Conservation (phyloP, 2,797 vertebrate genomes). For the Takifugu ocellatus region DNA sequence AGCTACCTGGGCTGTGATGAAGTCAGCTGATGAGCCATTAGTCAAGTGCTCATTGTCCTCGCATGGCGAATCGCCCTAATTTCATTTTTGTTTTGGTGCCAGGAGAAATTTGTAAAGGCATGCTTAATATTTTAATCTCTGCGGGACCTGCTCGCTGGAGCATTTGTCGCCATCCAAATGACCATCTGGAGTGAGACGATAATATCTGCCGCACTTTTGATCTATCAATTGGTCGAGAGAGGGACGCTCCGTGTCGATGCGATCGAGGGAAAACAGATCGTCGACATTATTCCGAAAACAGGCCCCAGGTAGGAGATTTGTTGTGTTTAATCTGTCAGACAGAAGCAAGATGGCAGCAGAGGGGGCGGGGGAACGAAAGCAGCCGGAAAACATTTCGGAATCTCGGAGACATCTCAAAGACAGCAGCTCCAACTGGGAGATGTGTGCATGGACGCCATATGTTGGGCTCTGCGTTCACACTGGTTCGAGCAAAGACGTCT, state of each 20-base stretch:
- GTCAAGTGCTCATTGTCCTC: constrained; percentile 72
- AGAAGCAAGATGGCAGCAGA: constrained; percentile 50
- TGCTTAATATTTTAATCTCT: constrained; percentile 76
- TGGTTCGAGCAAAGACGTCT: constrained; percentile 63
- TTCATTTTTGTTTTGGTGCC: constrained; percentile 74
- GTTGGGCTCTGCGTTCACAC: constrained; percentile 54
- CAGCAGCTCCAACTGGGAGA: constrained; percentile 42
- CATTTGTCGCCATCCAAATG: constrained; percentile 75
- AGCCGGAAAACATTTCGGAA: constrained; percentile 17
- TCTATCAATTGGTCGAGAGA: constrained; percentile 67
- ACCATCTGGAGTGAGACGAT: constrained; percentile 77
- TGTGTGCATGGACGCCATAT: constrained; percentile 65
- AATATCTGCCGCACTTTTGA: constrained; percentile 64
- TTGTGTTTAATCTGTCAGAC: constrained; percentile 48
- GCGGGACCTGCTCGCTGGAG: constrained; percentile 65
- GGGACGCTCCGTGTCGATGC: constrained; percentile 28
- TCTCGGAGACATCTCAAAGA: constrained; percentile 43
- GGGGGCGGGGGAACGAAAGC: neutral
- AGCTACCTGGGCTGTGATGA: constrained; percentile 70
- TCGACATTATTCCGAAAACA: constrained; percentile 39
- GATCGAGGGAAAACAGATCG: constrained; percentile 25
- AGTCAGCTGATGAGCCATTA: constrained; percentile 67
- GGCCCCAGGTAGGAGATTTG: constrained; percentile 50
- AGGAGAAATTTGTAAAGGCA: constrained; percentile 76
- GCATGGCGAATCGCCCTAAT: constrained; percentile 73